These are phyloP conservation scores for Drosophila guanche DNA, from an alignment of 1,140 invertebrate genomes.

Conservation along the genomic window DNA sequence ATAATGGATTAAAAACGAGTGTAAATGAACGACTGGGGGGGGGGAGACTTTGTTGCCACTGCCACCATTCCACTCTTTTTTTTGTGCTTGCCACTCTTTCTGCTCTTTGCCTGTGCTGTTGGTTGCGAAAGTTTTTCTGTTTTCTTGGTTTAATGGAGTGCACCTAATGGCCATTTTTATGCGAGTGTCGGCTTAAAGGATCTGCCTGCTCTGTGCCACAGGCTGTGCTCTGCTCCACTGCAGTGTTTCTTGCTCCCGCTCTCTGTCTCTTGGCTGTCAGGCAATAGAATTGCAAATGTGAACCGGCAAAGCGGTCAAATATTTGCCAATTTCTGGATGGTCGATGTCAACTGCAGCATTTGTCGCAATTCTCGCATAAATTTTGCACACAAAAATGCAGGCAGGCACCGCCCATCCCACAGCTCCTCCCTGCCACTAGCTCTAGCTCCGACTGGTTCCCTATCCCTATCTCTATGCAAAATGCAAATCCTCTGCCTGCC, in stretches of 20 bases:
- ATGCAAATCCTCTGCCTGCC: constrained; percentile 11
- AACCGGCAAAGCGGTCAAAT: constrained; percentile 58
- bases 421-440: not conserved
- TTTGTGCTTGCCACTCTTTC: not conserved
- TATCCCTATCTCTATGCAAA: constrained; percentile 26
- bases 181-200: constrained; percentile 50
- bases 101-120: not conserved
- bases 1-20: constrained; percentile 73
- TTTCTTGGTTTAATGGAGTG: constrained; percentile 52
- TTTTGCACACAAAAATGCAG: constrained; percentile 42
- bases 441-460: not conserved
- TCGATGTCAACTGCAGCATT: constrained; percentile 55
- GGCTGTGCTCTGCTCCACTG: not conserved
- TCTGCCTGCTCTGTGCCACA: constrained; percentile 6
- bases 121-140: not conserved
- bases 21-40: constrained; percentile 36
- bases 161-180: constrained; percentile 64
- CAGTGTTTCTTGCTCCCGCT: not conserved
- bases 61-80: not conserved
- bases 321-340: constrained; percentile 61
- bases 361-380: constrained; percentile 56
- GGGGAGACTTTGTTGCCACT: constrained; percentile 20
- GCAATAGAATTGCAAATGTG: constrained; percentile 60
- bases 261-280: not conserved
- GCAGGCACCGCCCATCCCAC: not conserved